Percentiles rank a stretch among this genome's conserved stretches.
These are phyloP conservation scores for Megalonaias nervosa DNA, from an alignment of 1,140 invertebrate species.

Conservation along the genomic window DNA sequence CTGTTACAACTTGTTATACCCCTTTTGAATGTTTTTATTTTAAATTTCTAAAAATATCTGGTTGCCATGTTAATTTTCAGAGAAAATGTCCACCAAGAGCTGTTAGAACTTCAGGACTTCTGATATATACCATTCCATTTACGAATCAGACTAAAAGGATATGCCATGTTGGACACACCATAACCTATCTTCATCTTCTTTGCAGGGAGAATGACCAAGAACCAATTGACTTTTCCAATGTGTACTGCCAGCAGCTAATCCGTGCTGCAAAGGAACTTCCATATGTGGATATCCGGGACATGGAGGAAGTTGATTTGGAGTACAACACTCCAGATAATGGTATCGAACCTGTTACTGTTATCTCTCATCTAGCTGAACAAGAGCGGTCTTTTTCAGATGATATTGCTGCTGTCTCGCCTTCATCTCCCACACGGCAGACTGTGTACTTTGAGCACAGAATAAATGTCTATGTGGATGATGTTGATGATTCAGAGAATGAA, in stretches of 20 bases:
- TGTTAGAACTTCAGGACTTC: no score
- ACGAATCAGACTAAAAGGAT: background rate
- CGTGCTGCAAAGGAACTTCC: constrained; percentile 46
- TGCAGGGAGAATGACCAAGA: constrained; percentile 54
- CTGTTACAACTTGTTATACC: no score
- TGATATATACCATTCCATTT: no score
- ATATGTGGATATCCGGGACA: constrained; percentile 34
- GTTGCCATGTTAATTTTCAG: no score
- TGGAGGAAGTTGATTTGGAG: constrained; percentile 45
- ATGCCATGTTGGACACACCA: background rate
- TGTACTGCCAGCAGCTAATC: constrained; percentile 39
- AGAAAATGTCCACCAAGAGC: no score
- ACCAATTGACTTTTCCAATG: constrained; percentile 43
- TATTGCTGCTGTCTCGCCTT: background rate
- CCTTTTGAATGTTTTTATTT: no score
- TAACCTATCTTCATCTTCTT: background rate
- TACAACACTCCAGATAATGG: constrained; percentile 53
- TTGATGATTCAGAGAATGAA: constrained; percentile 2
- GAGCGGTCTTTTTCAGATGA: constrained; percentile 55
- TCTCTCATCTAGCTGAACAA: constrained; percentile 55
- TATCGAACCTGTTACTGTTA: constrained; percentile 47
- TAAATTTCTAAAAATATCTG: no score
- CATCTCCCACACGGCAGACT: constrained; percentile 1
- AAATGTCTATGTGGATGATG: background rate
- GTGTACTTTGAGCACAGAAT: constrained; percentile 13